Percentiles rank a stretch among this genome's conserved stretches.
These are phyloP conservation scores for Phytoseiulus persimilis DNA, from an alignment of 2,888 invertebrate species.

Conservation along the genomic window DNA sequence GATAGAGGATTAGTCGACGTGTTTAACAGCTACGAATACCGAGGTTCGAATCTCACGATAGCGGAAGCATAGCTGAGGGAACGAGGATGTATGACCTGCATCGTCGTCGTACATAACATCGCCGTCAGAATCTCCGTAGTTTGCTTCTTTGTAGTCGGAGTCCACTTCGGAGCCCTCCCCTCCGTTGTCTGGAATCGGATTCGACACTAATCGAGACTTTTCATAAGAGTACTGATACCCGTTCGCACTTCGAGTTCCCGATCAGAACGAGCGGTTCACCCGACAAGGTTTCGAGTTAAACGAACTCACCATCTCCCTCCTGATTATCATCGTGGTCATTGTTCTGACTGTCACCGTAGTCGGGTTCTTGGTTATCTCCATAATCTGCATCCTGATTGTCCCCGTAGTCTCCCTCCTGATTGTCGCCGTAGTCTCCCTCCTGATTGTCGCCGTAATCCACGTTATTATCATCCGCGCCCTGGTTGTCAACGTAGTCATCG, in stretches of 20 bases:
- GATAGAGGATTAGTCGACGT: no score
- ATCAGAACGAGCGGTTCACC: no score
- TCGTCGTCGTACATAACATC: not conserved
- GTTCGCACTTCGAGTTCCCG: no score
- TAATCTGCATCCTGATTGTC: not conserved
- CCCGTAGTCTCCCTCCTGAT: not conserved
- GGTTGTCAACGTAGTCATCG: not conserved
- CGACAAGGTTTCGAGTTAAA: no score
- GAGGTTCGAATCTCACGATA: no score
- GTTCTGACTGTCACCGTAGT: not conserved
- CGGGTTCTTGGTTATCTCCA: not conserved
- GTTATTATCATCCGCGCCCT: not conserved
- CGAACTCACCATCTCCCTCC: not conserved
- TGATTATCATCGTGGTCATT: not conserved
- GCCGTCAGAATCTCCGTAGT: not conserved
- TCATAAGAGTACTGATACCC: no score
- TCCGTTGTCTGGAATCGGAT: not conserved
- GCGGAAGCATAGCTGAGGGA: no score
- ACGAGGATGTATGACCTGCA: no score
- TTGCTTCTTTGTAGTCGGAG: not conserved
- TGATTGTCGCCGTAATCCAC: not conserved
- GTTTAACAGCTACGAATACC: no score
- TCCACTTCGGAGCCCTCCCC: not conserved
- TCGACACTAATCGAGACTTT: not conserved
- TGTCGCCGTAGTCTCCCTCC: not conserved